Percentiles rank a stretch among this genome's conserved stretches.
These are phyloP conservation scores for Peromyscus eremicus DNA, from an alignment of 2,797 vertebrate species.

Conservation along the genomic window DNA sequence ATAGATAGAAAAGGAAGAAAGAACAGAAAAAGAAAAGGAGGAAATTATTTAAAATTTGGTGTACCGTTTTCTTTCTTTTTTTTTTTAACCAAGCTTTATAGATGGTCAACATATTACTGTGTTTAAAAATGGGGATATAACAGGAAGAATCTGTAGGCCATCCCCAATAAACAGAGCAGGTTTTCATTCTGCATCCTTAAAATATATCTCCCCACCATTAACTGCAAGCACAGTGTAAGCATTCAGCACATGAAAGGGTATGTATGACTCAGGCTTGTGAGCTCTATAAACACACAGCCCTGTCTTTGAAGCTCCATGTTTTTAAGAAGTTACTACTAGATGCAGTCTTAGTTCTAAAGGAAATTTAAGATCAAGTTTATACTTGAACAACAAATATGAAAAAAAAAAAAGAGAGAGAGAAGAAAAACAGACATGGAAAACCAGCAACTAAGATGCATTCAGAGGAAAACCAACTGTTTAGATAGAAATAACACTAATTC, in stretches of 20 bases:
- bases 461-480: conserved; percentile 54
- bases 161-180: neutral
- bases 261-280: neutral
- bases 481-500: conserved; percentile 51
- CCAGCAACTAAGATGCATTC: conserved; percentile 63
- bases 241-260: neutral
- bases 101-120: neutral
- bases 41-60: neutral
- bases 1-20: neutral
- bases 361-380: conserved; percentile 49
- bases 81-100: neutral
- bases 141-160: neutral
- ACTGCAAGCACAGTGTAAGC: neutral
- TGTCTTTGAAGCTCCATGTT: neutral
- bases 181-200: neutral
- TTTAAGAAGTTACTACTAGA: conserved; percentile 45
- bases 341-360: conserved; percentile 50
- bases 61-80: neutral
- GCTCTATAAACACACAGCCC: neutral
- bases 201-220: neutral
- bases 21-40: too few relatives aligned
- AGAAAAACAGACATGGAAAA: conserved; percentile 66
- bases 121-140: conserved; percentile 3
- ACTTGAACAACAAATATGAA: conserved; percentile 16
- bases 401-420: conserved; percentile 34